These are phyloP conservation scores for Tortrix viridana DNA, from an alignment of 2,888 invertebrate species.

Conservation along the genomic window DNA sequence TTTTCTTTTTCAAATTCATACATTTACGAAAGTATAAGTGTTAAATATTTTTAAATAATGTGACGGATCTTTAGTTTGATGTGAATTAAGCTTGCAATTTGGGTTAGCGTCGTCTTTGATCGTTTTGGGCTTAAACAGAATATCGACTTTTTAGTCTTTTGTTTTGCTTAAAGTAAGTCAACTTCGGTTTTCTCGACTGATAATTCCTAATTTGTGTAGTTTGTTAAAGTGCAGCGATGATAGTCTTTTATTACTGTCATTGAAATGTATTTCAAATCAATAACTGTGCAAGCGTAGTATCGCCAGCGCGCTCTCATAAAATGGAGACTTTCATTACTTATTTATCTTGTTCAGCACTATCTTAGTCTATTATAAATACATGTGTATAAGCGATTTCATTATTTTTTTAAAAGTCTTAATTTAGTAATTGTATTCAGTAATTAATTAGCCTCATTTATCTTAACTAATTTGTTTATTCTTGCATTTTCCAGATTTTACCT, in stretches of 20 bases:
- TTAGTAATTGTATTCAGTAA: background rate
- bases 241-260: conserved; percentile 11
- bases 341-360: background rate
- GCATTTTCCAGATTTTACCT: conserved; percentile 57
- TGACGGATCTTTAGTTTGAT: conserved; percentile 5
- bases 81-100: conserved; percentile 16
- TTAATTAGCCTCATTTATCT: background rate
- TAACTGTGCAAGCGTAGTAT: conserved; percentile 27
- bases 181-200: background rate
- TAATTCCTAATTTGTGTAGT: background rate
- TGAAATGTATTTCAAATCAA: conserved; percentile 30
- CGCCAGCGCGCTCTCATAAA: conserved; percentile 23
- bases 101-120: conserved; percentile 30
- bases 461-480: conserved; percentile 13
- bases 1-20: background rate
- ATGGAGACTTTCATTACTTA: conserved; percentile 12
- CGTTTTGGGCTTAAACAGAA: conserved; percentile 21
- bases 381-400: too few relatives aligned
- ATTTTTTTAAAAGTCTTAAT: background rate
- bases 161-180: conserved; percentile 18
- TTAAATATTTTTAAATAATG: background rate
- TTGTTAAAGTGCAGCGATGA: background rate
- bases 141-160: conserved; percentile 37
- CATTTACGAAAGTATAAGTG: background rate
- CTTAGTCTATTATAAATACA: too few relatives aligned